Conservation (phyloP, 2,797 vertebrate genomes). For the Pangasius djambal region DNA sequence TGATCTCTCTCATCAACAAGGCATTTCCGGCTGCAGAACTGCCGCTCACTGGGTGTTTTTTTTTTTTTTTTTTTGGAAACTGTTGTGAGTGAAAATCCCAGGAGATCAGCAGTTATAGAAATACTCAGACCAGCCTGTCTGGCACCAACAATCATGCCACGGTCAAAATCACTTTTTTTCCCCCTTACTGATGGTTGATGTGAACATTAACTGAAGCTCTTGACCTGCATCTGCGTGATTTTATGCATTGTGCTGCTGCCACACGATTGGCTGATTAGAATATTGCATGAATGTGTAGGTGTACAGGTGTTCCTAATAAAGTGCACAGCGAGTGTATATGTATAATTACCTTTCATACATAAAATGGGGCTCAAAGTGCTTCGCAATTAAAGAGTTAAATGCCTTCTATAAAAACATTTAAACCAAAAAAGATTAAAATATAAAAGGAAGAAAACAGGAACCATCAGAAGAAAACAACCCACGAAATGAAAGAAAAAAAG, state of each 20-base stretch:
- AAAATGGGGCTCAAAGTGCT: background rate
- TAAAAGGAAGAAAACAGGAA: background rate
- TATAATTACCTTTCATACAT: background rate
- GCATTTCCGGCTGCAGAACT: background rate
- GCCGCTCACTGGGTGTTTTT: too few species aligned
- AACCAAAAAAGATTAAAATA: background rate
- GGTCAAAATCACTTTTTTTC: too few species aligned
- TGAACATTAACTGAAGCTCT: too few species aligned
- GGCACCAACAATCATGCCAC: background rate
- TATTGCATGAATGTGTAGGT: background rate
- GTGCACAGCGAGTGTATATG: background rate
- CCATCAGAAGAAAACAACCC: background rate
- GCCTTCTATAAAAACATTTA: background rate
- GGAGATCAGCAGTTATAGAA: background rate
- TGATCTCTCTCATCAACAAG: too few species aligned
- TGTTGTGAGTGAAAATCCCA: too few species aligned
- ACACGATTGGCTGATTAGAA: background rate
- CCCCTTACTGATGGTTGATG: too few species aligned
- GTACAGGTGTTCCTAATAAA: background rate
- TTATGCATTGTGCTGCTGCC: background rate
- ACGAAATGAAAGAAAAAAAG: background rate
- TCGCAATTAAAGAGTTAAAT: background rate
- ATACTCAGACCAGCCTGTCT: background rate
- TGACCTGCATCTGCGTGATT: too few species aligned
- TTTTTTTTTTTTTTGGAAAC: too few species aligned